Conservation (phyloP, 2,113 vertebrate genomes). For the Seriola dumerili region DNA sequence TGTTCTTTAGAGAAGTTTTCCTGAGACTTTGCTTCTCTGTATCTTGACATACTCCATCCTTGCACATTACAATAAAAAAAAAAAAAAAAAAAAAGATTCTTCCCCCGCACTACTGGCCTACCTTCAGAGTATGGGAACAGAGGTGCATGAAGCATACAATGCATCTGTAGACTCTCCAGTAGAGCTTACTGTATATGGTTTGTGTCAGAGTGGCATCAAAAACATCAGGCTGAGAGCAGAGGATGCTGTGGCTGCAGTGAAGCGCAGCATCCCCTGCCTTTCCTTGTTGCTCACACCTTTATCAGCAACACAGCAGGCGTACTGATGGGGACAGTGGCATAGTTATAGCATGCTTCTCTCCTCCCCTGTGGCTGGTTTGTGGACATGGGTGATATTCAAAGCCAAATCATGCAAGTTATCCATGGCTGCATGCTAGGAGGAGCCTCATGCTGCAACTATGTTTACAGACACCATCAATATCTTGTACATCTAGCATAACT, state of each 20-base stretch:
- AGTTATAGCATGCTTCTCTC: slow-evolving; percentile 26
- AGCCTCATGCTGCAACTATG: slow-evolving; percentile 7
- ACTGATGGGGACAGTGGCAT: slow-evolving; percentile 59
- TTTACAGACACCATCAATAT: slow-evolving; percentile 2
- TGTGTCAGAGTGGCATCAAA: slow-evolving; percentile 66
- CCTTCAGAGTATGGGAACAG: slow-evolving; percentile 9
- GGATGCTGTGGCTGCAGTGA: slow-evolving; percentile 49
- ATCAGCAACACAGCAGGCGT: slow-evolving; percentile 68
- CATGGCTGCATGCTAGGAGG: slow-evolving; percentile 18
- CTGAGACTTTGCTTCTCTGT: not conserved
- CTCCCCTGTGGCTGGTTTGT: slow-evolving; percentile 28
- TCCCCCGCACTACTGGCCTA: not conserved
- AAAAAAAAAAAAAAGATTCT: not conserved
- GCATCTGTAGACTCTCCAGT: slow-evolving; percentile 48
- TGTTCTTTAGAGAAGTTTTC: slow-evolving; percentile 21
- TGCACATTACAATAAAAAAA: not conserved
- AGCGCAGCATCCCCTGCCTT: slow-evolving; percentile 45
- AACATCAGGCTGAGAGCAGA: slow-evolving; percentile 50
- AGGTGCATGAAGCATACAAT: slow-evolving; percentile 32
- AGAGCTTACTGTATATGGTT: slow-evolving; percentile 43
- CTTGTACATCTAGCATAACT: not conserved
- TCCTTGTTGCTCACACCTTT: slow-evolving; percentile 68
- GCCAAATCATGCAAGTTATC: slow-evolving; percentile 45
- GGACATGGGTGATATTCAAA: slow-evolving; percentile 48
- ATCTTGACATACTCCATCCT: slow-evolving; percentile 12